These are phyloP conservation scores for Trachops cirrhosus DNA, from an alignment of 2,797 vertebrate genomes.

Conservation along the genomic window DNA sequence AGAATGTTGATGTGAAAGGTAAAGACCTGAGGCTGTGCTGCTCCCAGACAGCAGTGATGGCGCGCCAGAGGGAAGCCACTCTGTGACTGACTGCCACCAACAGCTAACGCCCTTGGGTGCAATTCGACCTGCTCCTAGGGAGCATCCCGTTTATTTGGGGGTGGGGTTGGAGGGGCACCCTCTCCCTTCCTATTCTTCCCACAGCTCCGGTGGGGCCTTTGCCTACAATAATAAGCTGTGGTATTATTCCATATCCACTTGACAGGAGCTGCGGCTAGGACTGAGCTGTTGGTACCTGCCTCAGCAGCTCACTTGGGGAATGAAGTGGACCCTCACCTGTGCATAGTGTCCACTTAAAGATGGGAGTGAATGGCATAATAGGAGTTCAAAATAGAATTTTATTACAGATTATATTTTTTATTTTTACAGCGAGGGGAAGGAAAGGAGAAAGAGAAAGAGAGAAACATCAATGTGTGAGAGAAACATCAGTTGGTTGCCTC, in stretches of 20 bases:
- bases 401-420: no score
- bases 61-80: background rate
- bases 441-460: no score
- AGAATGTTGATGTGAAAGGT: background rate
- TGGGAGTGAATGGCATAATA: background rate
- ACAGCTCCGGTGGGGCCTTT: background rate
- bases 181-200: background rate
- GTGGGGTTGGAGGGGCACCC: background rate
- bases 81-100: background rate
- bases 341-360: background rate
- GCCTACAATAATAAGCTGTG: background rate
- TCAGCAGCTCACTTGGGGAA: background rate
- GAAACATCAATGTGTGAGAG: no score
- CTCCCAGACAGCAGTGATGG: background rate
- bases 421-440: no score
- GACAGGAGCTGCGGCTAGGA: background rate
- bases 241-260: background rate
- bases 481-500: no score
- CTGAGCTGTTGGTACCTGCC: background rate
- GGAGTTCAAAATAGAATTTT: background rate
- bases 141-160: background rate
- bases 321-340: background rate
- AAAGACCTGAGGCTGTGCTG: background rate
- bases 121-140: background rate
- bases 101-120: background rate